Conservation (phyloP, 2,113 vertebrate genomes). For the Burhinus bistriatus region DNA sequence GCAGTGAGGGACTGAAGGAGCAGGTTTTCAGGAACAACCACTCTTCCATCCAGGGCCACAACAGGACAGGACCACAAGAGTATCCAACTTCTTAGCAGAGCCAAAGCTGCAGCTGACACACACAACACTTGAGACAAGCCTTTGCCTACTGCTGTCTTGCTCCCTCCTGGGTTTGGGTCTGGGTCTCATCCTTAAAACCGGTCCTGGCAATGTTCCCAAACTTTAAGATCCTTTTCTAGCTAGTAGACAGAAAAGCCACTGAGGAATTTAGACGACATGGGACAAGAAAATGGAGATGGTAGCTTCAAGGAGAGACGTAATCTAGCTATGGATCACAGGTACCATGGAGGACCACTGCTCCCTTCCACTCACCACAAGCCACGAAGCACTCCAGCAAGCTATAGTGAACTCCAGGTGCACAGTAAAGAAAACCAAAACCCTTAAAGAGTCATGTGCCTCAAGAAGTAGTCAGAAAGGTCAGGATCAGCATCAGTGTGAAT, state of each 20-base stretch:
- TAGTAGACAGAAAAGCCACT: neutral
- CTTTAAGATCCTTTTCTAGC: neutral
- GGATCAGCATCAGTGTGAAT: neutral
- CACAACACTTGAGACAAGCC: neutral
- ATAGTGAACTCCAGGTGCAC: neutral
- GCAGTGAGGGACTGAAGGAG: neutral
- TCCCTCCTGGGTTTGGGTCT: neutral
- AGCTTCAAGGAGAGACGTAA: neutral
- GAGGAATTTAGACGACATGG: neutral
- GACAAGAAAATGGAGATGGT: neutral
- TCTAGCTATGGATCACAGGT: neutral
- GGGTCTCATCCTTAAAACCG: neutral
- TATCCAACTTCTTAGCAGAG: neutral
- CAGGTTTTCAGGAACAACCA: neutral
- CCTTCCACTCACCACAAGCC: neutral
- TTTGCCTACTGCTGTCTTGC: neutral
- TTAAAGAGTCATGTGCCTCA: accelerated
- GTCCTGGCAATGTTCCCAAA: neutral
- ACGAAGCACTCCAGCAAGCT: neutral
- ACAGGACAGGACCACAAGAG: neutral
- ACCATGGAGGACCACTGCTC: neutral
- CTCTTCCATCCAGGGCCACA: neutral
- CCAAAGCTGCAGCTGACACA: neutral
- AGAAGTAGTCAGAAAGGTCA: neutral
- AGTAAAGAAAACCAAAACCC: neutral